phyloP scores from a whole-genome alignment of 2,888 invertebrate species.

The Oligia fasciuncula region DNA sequence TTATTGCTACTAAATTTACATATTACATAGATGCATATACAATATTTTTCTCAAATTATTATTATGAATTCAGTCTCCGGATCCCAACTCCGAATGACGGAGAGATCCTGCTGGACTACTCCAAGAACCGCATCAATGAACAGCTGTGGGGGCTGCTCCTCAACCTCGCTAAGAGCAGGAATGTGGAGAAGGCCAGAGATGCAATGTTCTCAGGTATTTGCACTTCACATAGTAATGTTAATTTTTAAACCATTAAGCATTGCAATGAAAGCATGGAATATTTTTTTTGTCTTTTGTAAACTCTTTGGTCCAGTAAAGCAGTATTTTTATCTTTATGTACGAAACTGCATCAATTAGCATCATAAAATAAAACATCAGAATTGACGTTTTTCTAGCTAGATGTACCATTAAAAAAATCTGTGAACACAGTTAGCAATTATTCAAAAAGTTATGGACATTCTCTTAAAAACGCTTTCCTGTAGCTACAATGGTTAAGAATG shows the following conservation, averaged over 20 bases:
- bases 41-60: background rate
- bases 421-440: no score
- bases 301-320: no score
- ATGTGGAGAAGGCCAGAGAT: slow-evolving; percentile 95
- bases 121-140: slow-evolving; percentile 97
- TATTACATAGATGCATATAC: background rate
- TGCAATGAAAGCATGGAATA: no score
- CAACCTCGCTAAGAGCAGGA: slow-evolving; percentile 94
- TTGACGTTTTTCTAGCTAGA: background rate
- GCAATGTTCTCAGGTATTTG: slow-evolving; percentile 94
- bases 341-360: no score
- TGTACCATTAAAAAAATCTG: no score
- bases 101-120: slow-evolving; percentile 97
- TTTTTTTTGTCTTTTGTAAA: no score
- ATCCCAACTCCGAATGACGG: slow-evolving; percentile 96
- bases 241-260: background rate
- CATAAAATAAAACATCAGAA: no score
- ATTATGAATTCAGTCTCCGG: slow-evolving; percentile 89
- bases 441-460: no score
- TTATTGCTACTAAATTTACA: no score
- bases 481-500: no score
- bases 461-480: no score
- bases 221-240: background rate
- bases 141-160: slow-evolving; percentile 94
- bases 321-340: no score